phyloP scores from a whole-genome alignment of 2,797 vertebrate genomes.

The Glyptemys insculpta region DNA sequence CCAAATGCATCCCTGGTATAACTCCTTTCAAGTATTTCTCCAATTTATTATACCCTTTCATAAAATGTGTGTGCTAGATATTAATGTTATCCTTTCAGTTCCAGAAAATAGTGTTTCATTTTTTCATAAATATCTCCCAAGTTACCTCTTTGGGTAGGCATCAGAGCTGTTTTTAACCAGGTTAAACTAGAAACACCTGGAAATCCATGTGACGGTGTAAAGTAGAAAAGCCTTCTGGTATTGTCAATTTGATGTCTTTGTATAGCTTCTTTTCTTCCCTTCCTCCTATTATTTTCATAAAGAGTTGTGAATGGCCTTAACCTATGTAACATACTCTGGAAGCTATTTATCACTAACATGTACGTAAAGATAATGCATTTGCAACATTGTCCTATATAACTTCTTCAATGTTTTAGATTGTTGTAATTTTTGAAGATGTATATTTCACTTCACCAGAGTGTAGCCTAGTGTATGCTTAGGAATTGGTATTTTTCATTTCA shows the following conservation, averaged over 20 bases:
- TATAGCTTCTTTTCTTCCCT: neutral
- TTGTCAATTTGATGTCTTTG: no score
- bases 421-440: neutral
- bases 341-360: neutral
- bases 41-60: neutral
- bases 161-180: neutral
- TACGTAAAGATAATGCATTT: neutral
- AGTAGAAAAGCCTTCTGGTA: neutral
- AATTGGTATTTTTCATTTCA: neutral
- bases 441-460: neutral
- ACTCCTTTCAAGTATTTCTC: neutral
- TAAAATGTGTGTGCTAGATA: neutral
- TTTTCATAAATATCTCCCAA: constrained; percentile 2
- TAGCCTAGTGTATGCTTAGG: neutral
- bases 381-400: neutral
- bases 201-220: neutral
- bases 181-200: neutral
- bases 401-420: neutral
- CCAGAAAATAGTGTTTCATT: neutral
- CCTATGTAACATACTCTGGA: neutral
- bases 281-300: neutral
- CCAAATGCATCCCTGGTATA: neutral
- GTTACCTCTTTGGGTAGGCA: neutral
- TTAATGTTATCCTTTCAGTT: neutral
- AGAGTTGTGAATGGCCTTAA: neutral